Percentiles rank a stretch among this genome's conserved stretches.
These are phyloP conservation scores for Pseudomugil gertrudae DNA, from an alignment of 2,797 vertebrate species.

Conservation along the genomic window DNA sequence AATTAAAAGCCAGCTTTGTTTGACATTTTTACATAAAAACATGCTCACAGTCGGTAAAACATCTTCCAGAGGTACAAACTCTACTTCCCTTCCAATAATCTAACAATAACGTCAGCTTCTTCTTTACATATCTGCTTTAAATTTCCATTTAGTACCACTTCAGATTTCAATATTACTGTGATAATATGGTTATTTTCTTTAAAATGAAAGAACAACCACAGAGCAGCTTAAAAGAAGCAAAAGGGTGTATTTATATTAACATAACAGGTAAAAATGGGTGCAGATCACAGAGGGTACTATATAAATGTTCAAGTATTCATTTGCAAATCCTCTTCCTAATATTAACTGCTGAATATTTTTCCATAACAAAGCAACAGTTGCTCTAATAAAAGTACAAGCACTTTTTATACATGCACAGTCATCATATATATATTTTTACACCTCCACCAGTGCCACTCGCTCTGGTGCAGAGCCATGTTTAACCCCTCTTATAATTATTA, in stretches of 20 bases:
- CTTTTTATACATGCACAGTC: neutral
- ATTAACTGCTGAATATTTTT: too few species aligned
- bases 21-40: neutral
- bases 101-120: too few species aligned
- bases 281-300: neutral
- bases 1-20: neutral
- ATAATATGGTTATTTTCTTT: neutral
- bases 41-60: neutral
- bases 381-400: too few species aligned
- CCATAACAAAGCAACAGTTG: too few species aligned
- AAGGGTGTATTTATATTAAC: neutral
- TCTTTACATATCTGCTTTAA: neutral
- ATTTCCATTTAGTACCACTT: slow-evolving; percentile 3
- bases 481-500: too few species aligned
- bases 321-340: too few species aligned
- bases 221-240: neutral
- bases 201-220: too few species aligned
- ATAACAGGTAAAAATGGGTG: neutral
- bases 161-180: neutral
- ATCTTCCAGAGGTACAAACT: neutral
- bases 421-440: neutral
- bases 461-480: neutral
- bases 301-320: too few species aligned
- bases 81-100: neutral
- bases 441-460: neutral